Evolutionary conservation across 2,797 vertebrate species (phyloP), one percentile per base, ranked within the genome.

Genomic region (Pterois miles): DNA sequence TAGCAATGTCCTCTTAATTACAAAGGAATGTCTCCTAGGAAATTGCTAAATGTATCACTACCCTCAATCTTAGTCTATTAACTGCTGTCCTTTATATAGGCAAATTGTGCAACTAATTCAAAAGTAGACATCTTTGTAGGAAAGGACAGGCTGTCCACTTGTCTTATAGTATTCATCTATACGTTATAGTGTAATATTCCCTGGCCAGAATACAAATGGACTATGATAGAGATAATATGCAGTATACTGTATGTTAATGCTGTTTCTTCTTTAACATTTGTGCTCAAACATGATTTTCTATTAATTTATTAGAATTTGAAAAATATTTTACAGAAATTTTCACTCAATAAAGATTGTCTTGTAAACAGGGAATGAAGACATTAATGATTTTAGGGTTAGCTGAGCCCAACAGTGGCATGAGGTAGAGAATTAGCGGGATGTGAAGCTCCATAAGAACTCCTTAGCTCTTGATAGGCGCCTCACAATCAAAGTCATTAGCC

Each of bases 401-500:
- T 53, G 75, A 85, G 77, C 80, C 79, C 70, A 80, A 74, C 54
- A 74, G 82, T 58, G 65, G 80, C 87, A 88, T 38, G 83, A 88
- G 83, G 86, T 80, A 82, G 88, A 79, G 84, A 92, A 89, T 92
- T 90, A 92, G 87, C 82, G 67, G 83, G 87, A 91, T 34, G 81
- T 83, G 73, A 89, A 89, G 84, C 87, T 89, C 75, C 88, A 91
- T 86, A 87, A 92, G 91, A 91, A 91, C 92, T 91, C 80, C 92
- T 88, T 93, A 91, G 90, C 92, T 91, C 91, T 94, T 93, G 91
- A 92, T 92, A 93, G 93, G 91, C 91, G 90, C 93, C 87, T 92
- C 90, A 93, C 92, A 94, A 94, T 96, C 94, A 92, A 94, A 95
- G 94, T 95, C 93, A 95, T 96, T 96, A 96, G 86, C 86, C 89